Evolutionary conservation across 2,888 invertebrate species (phyloP).

Genomic region (Druceiella hillmani): DNA sequence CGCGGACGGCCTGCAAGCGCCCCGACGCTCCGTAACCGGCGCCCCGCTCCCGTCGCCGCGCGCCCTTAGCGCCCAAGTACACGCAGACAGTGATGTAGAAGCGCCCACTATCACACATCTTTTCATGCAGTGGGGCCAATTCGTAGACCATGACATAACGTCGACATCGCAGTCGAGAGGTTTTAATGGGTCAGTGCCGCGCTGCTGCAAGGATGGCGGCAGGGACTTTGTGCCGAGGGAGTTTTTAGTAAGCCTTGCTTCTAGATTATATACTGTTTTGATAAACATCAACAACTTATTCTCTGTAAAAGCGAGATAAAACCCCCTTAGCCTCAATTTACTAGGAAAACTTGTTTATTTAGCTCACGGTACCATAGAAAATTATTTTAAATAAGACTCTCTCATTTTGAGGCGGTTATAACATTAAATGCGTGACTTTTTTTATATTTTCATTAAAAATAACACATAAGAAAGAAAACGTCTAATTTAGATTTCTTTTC

Average conservation of each 20-base stretch:
- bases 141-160: slow-evolving; percentile 84
- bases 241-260: slow-evolving; percentile 48
- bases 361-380: no score
- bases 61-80: slow-evolving; percentile 61
- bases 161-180: slow-evolving; percentile 71
- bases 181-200: slow-evolving; percentile 73
- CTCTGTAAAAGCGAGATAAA: neutral
- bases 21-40: slow-evolving; percentile 55
- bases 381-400: no score
- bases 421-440: no score
- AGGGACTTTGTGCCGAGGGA: slow-evolving; percentile 55
- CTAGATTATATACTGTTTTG: no score
- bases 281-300: neutral
- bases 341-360: no score
- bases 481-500: no score
- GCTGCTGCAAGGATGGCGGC: slow-evolving; percentile 65
- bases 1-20: slow-evolving; percentile 64
- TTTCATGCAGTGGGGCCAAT: slow-evolving; percentile 90
- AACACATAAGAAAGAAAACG: no score
- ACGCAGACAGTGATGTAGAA: slow-evolving; percentile 57
- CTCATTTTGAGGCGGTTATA: no score
- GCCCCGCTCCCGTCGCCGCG: slow-evolving; percentile 68
- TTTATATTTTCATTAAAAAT: no score
- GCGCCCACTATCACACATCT: slow-evolving; percentile 66
- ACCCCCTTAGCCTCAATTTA: no score